These are phyloP conservation scores for Sebastes elongatus DNA, from an alignment of 2,797 vertebrate genomes.

Conservation along the genomic window DNA sequence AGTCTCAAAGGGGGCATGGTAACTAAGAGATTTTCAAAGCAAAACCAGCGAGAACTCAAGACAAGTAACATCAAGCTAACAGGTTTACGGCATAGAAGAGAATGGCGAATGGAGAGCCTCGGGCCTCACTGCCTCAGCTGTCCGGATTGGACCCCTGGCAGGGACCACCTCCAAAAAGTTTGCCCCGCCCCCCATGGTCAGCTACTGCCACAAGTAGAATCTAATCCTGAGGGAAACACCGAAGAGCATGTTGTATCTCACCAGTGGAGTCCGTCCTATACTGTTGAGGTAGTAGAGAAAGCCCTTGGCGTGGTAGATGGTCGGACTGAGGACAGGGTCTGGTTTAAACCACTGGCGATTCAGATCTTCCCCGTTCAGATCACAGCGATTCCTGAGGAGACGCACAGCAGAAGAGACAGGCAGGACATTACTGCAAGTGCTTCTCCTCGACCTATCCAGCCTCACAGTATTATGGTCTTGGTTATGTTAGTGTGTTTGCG, in stretches of 20 bases:
- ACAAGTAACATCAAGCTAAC: not conserved
- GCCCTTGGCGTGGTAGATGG: slow-evolving; percentile 92
- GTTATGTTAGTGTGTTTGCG: not conserved
- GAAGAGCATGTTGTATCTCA: slow-evolving; percentile 66
- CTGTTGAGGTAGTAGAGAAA: slow-evolving; percentile 89
- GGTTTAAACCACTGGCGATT: slow-evolving; percentile 92
- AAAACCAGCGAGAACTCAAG: not conserved
- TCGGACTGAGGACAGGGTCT: slow-evolving; percentile 84
- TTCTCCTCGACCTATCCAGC: not conserved
- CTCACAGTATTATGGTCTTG: not conserved
- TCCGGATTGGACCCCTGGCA: no score
- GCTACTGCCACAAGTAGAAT: no score
- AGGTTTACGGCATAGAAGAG: no score
- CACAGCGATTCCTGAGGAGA: slow-evolving; percentile 87
- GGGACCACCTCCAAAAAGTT: no score
- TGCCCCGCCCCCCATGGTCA: no score
- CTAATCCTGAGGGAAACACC: not conserved
- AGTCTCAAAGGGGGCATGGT: not conserved
- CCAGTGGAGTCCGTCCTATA: slow-evolving; percentile 85
- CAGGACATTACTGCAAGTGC: not conserved
- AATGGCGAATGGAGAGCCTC: no score
- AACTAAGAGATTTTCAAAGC: no score
- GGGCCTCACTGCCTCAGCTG: no score
- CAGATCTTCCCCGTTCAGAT: slow-evolving; percentile 89
- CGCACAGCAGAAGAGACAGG: not conserved